A percentile compares a stretch with the other conserved stretches of the same genome.
Conservation (phyloP, 2,113 vertebrate species). For the Philantomba maxwellii region DNA sequence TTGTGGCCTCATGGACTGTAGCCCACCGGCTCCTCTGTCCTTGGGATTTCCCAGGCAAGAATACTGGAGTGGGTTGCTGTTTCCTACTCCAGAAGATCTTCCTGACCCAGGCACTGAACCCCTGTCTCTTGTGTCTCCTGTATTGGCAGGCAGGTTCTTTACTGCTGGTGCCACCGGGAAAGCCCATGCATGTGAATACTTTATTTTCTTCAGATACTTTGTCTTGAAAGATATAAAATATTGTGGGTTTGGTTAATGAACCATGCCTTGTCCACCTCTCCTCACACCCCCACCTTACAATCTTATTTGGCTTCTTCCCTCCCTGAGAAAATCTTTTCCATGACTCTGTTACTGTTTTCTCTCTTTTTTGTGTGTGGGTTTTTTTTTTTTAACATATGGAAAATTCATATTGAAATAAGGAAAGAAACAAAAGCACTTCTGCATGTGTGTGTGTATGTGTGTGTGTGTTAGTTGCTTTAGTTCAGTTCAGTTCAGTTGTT, state of each 20-base stretch:
- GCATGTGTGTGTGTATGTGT: too few species aligned
- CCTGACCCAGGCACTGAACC: not conserved
- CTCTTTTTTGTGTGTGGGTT: not conserved
- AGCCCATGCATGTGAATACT: not conserved
- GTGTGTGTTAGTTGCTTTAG: too few species aligned
- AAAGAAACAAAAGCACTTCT: not conserved
- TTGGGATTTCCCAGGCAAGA: not conserved
- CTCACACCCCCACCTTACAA: not conserved
- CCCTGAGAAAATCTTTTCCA: not conserved
- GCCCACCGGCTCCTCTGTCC: not conserved
- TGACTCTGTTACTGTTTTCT: not conserved
- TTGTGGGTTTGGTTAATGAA: not conserved
- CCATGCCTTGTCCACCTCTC: not conserved
- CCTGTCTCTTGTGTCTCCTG: not conserved
- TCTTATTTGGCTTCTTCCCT: not conserved
- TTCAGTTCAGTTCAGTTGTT: too few species aligned
- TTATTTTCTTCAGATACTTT: not conserved
- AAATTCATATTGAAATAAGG: not conserved
- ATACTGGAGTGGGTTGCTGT: not conserved
- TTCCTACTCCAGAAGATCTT: not conserved
- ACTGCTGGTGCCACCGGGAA: not conserved
- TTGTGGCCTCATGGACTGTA: not conserved
- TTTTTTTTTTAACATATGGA: not conserved
- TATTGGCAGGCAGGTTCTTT: not conserved
- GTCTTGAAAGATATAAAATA: not conserved